Evolutionary conservation across 2,888 invertebrate genomes (phyloP).

Genomic region (Macrosoma leucophasiata): DNA sequence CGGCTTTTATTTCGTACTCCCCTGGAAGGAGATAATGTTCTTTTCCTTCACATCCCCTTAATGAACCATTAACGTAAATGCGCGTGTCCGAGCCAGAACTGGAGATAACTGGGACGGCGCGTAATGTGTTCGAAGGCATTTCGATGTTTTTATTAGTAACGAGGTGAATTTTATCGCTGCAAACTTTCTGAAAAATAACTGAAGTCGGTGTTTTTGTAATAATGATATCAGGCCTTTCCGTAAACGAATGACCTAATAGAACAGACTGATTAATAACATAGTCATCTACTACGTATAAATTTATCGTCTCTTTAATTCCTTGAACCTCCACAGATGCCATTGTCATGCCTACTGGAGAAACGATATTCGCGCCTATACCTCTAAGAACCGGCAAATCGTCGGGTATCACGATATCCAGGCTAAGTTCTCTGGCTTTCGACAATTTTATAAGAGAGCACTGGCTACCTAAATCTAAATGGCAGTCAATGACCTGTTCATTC

Average conservation of each 20-base stretch:
- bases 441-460: conserved; percentile 25
- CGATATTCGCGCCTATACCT: conserved; percentile 21
- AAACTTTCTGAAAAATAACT: conserved; percentile 12
- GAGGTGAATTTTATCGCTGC: conserved; percentile 1
- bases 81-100: too few species aligned
- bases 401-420: not conserved
- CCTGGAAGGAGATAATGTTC: conserved; percentile 14
- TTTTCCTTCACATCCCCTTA: conserved; percentile 3
- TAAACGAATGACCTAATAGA: conserved; percentile 23
- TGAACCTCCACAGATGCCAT: conserved; percentile 15
- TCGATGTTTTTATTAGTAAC: not conserved
- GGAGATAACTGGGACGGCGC: conserved; percentile 1
- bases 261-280: conserved; percentile 18
- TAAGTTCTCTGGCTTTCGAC: not conserved
- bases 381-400: conserved; percentile 13
- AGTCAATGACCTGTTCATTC: conserved; percentile 4
- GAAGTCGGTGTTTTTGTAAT: conserved; percentile 23
- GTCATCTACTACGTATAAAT: conserved; percentile 21
- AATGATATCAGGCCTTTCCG: conserved; percentile 19
- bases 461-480: conserved; percentile 28
- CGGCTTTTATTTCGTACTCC: conserved; percentile 5
- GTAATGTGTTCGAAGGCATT: not conserved
- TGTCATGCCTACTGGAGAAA: conserved; percentile 13
- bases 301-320: conserved; percentile 14
- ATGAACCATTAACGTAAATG: conserved; percentile 2